Conservation (phyloP, 2,797 vertebrate genomes). For the Lateolabrax maculatus region DNA sequence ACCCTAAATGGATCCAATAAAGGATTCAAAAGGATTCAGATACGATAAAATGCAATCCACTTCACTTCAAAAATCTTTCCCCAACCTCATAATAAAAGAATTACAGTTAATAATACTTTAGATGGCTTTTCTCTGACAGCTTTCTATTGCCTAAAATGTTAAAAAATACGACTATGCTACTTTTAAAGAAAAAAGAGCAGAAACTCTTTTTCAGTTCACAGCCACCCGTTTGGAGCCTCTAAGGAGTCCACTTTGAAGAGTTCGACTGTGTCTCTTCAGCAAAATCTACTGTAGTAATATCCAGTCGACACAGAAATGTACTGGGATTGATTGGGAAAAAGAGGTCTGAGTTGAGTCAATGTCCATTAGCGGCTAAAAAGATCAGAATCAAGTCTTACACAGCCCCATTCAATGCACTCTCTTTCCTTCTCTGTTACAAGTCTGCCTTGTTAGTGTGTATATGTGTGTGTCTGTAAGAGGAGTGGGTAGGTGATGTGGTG, state of each 20-base stretch:
- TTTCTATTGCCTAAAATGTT: background rate
- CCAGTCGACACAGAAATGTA: background rate
- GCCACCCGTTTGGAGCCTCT: background rate
- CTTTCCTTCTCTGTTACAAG: conserved; percentile 2
- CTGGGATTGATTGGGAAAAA: conserved; percentile 14
- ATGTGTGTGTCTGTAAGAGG: background rate
- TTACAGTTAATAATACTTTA: background rate
- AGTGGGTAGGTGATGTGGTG: conserved; percentile 6
- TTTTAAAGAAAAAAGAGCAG: conserved; percentile 4
- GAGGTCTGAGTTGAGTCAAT: background rate
- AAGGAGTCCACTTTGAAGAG: conserved; percentile 4
- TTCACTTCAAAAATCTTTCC: background rate
- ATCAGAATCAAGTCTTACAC: conserved; percentile 16
- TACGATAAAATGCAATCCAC: conserved; percentile 13
- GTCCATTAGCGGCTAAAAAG: conserved; percentile 24
- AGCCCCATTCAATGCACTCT: background rate
- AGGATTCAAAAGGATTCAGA: background rate
- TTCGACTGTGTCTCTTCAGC: conserved; percentile 1
- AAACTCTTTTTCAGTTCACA: background rate
- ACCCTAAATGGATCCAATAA: background rate
- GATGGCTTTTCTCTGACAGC: background rate
- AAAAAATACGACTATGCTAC: background rate
- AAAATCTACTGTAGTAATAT: background rate
- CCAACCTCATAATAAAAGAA: conserved; percentile 1
- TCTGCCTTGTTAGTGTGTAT: conserved; percentile 16